phyloP scores from a whole-genome alignment of 2,797 vertebrate species.

The Enteromius mattozi region DNA sequence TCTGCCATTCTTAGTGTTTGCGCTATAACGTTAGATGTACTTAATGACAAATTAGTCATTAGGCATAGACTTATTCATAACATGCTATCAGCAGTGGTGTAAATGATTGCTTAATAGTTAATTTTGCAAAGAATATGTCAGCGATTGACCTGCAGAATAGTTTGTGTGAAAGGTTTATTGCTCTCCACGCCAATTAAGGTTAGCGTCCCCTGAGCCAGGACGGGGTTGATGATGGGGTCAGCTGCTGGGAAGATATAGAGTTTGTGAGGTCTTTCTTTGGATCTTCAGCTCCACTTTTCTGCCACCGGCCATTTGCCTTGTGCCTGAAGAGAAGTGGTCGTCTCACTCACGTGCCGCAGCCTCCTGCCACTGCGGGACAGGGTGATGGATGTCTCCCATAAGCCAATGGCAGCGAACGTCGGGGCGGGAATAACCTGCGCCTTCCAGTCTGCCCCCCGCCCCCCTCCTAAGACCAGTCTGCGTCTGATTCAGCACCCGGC shows the following conservation, averaged over 20 bases:
- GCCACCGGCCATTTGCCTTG: slow-evolving; percentile 40
- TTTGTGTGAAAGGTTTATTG: slow-evolving; percentile 12
- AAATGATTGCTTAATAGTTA: slow-evolving; percentile 18
- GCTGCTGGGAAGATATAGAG: neutral
- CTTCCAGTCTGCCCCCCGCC: slow-evolving; percentile 79
- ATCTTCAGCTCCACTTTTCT: slow-evolving; percentile 37
- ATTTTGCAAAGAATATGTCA: slow-evolving; percentile 41
- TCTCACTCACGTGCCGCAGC: slow-evolving; percentile 51
- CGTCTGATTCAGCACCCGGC: slow-evolving; percentile 59
- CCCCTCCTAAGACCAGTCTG: slow-evolving; percentile 59
- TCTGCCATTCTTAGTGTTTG: slow-evolving; percentile 2
- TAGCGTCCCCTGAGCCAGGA: neutral
- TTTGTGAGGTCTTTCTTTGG: slow-evolving; percentile 21
- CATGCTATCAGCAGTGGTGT: slow-evolving; percentile 20
- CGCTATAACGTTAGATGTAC: neutral
- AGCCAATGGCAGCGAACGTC: slow-evolving; percentile 52
- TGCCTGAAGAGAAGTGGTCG: slow-evolving; percentile 46
- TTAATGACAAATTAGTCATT: slow-evolving; percentile 28
- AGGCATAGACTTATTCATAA: slow-evolving; percentile 3
- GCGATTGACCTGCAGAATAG: slow-evolving; percentile 28
- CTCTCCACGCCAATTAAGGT: slow-evolving; percentile 40
- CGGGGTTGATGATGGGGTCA: neutral
- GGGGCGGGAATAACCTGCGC: slow-evolving; percentile 77
- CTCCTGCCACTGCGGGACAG: slow-evolving; percentile 58
- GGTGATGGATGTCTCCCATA: slow-evolving; percentile 54